A percentile compares a stretch with the other conserved stretches of the same genome.
Conservation (phyloP, 2,797 vertebrate genomes). For the Lutjanus campechanus region DNA sequence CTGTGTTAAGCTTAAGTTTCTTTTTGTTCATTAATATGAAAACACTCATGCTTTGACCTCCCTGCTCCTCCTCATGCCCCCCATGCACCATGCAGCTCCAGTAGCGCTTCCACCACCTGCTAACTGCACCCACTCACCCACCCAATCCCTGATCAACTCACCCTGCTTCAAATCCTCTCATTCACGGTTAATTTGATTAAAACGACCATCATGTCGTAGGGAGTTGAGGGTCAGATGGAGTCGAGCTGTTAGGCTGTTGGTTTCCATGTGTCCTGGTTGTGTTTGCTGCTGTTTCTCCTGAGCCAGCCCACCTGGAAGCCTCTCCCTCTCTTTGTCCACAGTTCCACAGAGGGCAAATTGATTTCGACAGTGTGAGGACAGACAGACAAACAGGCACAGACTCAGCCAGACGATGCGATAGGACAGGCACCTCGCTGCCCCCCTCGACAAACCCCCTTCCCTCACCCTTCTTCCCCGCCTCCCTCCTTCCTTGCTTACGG, state of each 20-base stretch:
- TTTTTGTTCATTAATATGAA: conserved; percentile 25
- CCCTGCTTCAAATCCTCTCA: conserved; percentile 15
- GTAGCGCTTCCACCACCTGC: conserved; percentile 24
- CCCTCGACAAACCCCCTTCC: conserved; percentile 32
- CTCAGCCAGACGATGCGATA: conserved; percentile 75
- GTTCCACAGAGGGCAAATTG: conserved; percentile 94
- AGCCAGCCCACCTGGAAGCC: conserved; percentile 83
- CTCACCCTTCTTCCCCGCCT: conserved; percentile 33
- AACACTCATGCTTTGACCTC: conserved; percentile 20
- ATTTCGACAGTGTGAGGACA: conserved; percentile 99
- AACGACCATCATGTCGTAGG: fast-evolving
- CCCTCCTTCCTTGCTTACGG: conserved; percentile 35
- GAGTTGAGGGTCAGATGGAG: background rate
- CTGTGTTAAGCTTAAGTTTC: conserved; percentile 18
- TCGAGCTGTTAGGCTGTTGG: background rate
- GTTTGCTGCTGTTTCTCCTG: conserved; percentile 62
- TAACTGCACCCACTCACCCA: conserved; percentile 44
- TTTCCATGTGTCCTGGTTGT: conserved; percentile 45
- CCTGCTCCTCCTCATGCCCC: conserved; percentile 2
- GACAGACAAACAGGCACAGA: conserved; percentile 82
- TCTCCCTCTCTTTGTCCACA: conserved; percentile 91
- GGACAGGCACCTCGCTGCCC: conserved; percentile 55
- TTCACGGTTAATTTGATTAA: background rate
- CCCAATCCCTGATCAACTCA: background rate
- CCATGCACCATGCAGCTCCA: conserved; percentile 39